These are phyloP conservation scores for Oxygymnocypris stewartii DNA, from an alignment of 2,113 vertebrate genomes.

Conservation along the genomic window DNA sequence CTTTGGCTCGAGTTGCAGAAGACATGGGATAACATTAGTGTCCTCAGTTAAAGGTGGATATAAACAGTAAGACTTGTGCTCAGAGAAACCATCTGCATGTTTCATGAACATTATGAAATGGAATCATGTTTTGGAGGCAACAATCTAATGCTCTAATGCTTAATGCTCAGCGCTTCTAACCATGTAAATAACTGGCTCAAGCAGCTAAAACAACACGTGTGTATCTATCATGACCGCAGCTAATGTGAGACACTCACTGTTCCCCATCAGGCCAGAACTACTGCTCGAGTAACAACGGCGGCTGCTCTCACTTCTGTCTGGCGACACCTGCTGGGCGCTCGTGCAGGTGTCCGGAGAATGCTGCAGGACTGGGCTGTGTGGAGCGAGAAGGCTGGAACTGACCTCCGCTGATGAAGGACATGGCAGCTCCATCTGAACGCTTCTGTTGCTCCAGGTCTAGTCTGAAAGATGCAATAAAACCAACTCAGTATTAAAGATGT, in stretches of 20 bases:
- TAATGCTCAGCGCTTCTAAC: not conserved
- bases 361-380: constrained; percentile 69
- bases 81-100: too few species aligned
- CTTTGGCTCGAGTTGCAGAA: too few species aligned
- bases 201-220: not conserved
- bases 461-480: constrained; percentile 2
- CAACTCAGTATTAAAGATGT: not conserved
- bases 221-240: not conserved
- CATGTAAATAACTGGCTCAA: too few species aligned
- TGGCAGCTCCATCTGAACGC: not conserved
- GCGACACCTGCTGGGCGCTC: constrained; percentile 84
- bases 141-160: too few species aligned
- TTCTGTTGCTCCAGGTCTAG: not conserved
- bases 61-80: too few species aligned
- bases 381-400: constrained; percentile 77
- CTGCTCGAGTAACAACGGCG: constrained; percentile 85
- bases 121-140: too few species aligned
- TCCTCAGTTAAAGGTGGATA: too few species aligned
- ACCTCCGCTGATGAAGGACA: not conserved
- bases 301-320: constrained; percentile 91
- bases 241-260: not conserved
- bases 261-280: constrained; percentile 83
- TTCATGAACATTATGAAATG: too few species aligned
- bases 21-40: too few species aligned
- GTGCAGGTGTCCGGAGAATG: constrained; percentile 85